Percentiles rank a stretch among this genome's conserved stretches.
These are phyloP conservation scores for Onychomys arenicola DNA, from an alignment of 2,797 vertebrate genomes.

Conservation along the genomic window DNA sequence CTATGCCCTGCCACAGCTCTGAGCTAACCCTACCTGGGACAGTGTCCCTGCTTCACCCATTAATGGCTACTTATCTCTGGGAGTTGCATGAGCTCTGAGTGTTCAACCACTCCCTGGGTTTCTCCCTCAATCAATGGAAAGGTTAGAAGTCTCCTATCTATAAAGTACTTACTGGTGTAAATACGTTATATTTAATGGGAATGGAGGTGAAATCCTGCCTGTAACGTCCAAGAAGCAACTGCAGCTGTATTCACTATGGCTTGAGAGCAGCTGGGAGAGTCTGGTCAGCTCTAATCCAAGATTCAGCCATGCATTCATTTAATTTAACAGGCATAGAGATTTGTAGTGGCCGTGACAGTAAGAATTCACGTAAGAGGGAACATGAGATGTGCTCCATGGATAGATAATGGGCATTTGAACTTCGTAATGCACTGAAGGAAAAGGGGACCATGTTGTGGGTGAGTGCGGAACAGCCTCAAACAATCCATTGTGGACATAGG, in stretches of 20 bases:
- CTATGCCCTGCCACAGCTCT: neutral
- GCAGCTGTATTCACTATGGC: too few relatives aligned
- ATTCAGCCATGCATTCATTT: neutral
- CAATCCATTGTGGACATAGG: neutral
- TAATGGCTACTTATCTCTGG: neutral
- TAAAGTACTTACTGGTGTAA: neutral
- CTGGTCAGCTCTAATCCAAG: neutral
- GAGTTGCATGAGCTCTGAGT: neutral
- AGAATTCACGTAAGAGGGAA: neutral
- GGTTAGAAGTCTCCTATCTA: neutral
- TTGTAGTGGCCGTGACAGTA: neutral
- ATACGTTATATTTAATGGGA: neutral
- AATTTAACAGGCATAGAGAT: neutral
- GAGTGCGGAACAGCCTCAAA: neutral
- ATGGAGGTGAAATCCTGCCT: neutral
- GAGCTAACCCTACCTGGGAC: neutral
- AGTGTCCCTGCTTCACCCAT: neutral
- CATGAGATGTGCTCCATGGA: neutral
- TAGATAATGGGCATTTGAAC: neutral
- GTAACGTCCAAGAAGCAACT: neutral
- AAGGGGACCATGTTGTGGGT: too few relatives aligned
- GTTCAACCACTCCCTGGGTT: neutral
- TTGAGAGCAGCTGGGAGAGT: neutral
- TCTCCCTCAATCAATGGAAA: neutral
- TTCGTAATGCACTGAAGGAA: neutral